A percentile compares a stretch with the other conserved stretches of the same genome.
Conservation (phyloP, 2,113 vertebrate genomes). For the Rhinogobius similis region DNA sequence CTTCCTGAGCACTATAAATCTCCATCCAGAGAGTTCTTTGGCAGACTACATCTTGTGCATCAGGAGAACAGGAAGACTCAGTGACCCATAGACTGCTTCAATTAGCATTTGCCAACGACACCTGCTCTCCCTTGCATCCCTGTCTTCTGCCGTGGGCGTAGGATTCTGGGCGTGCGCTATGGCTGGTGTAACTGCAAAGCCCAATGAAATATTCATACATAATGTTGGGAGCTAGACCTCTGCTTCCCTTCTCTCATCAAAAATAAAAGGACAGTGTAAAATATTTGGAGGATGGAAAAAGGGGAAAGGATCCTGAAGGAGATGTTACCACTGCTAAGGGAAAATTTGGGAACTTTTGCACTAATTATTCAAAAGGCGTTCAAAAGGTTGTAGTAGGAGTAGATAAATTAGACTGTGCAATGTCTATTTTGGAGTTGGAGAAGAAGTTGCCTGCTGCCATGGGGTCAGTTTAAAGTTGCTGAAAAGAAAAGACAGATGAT, state of each 20-base stretch:
- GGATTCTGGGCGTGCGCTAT: conserved; percentile 22
- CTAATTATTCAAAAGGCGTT: conserved; percentile 5
- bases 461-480: conserved; percentile 21
- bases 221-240: conserved; percentile 70
- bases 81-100: conserved; percentile 79
- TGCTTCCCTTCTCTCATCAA: conserved; percentile 78
- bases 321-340: conserved; percentile 29
- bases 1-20: conserved; percentile 13
- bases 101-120: conserved; percentile 80
- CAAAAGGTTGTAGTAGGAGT: background rate
- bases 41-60: conserved; percentile 50
- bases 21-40: conserved; percentile 28
- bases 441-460: conserved; percentile 28
- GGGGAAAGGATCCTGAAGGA: conserved; percentile 16
- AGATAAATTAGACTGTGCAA: background rate
- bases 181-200: conserved; percentile 78
- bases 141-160: conserved; percentile 14
- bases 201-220: conserved; percentile 82
- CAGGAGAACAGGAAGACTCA: conserved; percentile 64
- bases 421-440: conserved; percentile 1
- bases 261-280: conserved; percentile 73
- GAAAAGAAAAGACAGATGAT: conserved; percentile 43
- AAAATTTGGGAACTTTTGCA: background rate
- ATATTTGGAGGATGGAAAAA: conserved; percentile 47
- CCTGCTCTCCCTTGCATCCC: conserved; percentile 67